Base-by-base conservation (phyloP, 2,797 vertebrate genomes). In the Petrocephalus schoutedeni region DNA sequence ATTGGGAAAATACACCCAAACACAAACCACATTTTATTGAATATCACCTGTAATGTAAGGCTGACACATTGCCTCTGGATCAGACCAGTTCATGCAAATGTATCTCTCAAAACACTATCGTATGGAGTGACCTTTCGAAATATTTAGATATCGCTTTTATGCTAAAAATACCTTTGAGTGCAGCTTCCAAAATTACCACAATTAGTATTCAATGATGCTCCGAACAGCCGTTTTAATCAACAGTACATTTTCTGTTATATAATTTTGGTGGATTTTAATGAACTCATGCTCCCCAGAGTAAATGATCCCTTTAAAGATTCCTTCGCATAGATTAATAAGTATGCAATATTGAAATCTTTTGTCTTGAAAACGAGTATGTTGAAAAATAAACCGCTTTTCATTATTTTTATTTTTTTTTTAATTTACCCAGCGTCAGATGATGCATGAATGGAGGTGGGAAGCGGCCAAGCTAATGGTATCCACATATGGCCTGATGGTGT, bases 141-240 rank as follows among this genome's bases (percentile, higher is more conserved):
- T 71, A 87, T 64, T 67, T 59, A 87, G 57, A 80, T 84, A 84
- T 49, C 19, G 4, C 58, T 85, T 61, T 57, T 61, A 51, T 6
- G 19, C 87, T 84, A 59, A 88, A 88, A 84, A 45, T 84, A 85
- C 64, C 80, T 71, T 32, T 64, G 49, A 56, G 57, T 83, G 32
- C 8, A n/a, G 86, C 77, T 87, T 87, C 80, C 51, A 87, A 85
- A 89, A 89, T 90, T 67, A 87, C 82, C 32, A 74, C 87, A 89
- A 89, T 90, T 90, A 88, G 85, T 88, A 88, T 87, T 59, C 89
- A 82, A 74, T 88, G 77, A 85, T 89, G 85, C 61, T 88, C 74
- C 9, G 74, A 49, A 53, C 83, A 86, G 88, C 87, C 58, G 58
- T 83, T 89, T 89, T 89, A 89, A 89, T 89, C 88, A 90, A 89